Evolutionary conservation across 2,888 invertebrate genomes (phyloP), one percentile per base, ranked within the genome.

Genomic region (Antheraea assamensis): DNA sequence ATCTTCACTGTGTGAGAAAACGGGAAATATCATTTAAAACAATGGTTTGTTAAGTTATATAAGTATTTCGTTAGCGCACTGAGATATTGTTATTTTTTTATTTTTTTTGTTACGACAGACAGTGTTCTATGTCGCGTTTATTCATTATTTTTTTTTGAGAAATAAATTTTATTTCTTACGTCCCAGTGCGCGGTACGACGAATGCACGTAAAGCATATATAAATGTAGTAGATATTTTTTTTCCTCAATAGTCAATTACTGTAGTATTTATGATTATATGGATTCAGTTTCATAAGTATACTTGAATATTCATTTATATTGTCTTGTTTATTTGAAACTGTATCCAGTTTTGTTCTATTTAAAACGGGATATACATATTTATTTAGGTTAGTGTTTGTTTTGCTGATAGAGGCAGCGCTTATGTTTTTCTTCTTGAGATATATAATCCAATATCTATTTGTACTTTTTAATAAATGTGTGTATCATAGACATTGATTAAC

Each of bases 241-340:
- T 83, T 84, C 80, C 81, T 81, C 84, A 82, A 84, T 88, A 87
- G 87, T 88, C 88, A 87, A 87, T 88, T 88, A 68, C 21, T 68
- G 85, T 84, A 88, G 85, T 88, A 87, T 88, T 88, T 87, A 88
- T 76, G 64, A 21, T 47, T 78, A 76, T 77, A 81, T 83, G 87
- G 88, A 79, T 85, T 83, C 84, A 81, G 87, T 84, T 85, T 82
- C 79, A 72, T 42, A 73, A 55, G 21, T 30, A 71, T 30, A 27
- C 66, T 52, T 35, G 21, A 10, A n/a, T 21, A 19, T 68, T n/a
- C 35, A 35, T n/a, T 35, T 42, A 71, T 35, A 30, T 42, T 42
- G 42, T 58, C 66, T 55, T 73, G 70, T 27, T 80, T 76, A 77
- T 72, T 72, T 64, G 80, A 79, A 85, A 83, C 87, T 85, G 87